Evolutionary conservation across 2,888 invertebrate genomes (phyloP), one percentile per base, ranked within the genome.

Genomic region (Xestoiulus laeticollis): DNA sequence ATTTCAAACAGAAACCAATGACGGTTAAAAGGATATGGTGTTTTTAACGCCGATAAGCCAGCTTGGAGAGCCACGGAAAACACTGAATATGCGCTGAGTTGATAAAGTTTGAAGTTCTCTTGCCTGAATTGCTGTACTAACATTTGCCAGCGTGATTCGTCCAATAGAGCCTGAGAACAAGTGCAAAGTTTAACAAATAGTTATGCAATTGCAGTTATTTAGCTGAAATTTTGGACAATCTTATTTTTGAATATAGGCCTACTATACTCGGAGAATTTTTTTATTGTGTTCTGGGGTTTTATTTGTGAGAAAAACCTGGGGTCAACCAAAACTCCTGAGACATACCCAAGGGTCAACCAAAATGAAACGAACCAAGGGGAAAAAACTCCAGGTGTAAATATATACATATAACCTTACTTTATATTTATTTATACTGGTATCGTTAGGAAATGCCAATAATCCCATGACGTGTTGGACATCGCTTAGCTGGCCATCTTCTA

Each of bases 381-480:
- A n/a, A n/a, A n/a, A n/a, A n/a, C n/a, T n/a, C n/a, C n/a, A n/a
- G n/a, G n/a, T n/a, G n/a, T n/a, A n/a, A n/a, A n/a, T n/a, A n/a
- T n/a, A n/a, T n/a, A n/a, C n/a, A n/a, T n/a, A 43, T 32, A 87
- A 10, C n/a, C 3, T 44, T 87, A 88, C 89, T 82, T 89, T 90
- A 87, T 90, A 90, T n/a, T 90, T 90, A 19, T 89, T 90, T 14
- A 90, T 43, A 94, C 95, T 94, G 89, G 97, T 96, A 90, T 95
- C 95, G 85, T 95, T 94, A n/a, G 97, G 96, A 92, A 98, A 98
- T 1, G 98, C 99, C 86, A 99, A 93, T 91, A 99, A 94, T 82
- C 97, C 98, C 98, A 99, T 99, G 90, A 97, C 97, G 91, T 96
- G 96, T 91, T 98, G 97, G 86, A 99, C 96, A 90, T 97, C 96